These are phyloP conservation scores for Rhynchonycteris naso DNA, from an alignment of 2,797 vertebrate genomes.

Conservation along the genomic window DNA sequence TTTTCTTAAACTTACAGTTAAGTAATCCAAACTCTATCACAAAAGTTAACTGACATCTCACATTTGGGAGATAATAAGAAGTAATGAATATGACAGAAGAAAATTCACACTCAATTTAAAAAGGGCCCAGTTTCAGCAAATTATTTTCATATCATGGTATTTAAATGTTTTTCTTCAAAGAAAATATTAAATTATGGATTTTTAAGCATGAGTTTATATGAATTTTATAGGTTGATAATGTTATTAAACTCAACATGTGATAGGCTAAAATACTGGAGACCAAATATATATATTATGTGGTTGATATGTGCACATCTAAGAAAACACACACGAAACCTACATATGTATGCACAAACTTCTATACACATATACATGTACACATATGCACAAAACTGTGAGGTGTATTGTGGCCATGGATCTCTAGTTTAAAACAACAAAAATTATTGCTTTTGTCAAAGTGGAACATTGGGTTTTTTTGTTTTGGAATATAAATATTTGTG, in stretches of 20 bases:
- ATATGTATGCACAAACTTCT: not conserved
- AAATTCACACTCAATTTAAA: not conserved
- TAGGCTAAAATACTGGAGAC: not conserved
- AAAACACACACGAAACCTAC: not conserved
- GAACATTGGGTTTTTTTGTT: not conserved
- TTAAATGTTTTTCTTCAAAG: not conserved
- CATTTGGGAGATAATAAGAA: not conserved
- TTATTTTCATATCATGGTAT: not conserved
- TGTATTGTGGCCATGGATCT: not conserved
- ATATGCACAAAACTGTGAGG: not conserved
- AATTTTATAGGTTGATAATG: not conserved
- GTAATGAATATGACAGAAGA: not conserved
- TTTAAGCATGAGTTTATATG: not conserved
- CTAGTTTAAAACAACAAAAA: not conserved
- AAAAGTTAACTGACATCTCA: not conserved
- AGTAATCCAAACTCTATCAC: not conserved
- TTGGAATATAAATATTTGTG: conserved; percentile 17
- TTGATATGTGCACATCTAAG: not conserved
- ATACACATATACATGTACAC: not conserved
- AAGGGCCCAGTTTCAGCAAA: not conserved
- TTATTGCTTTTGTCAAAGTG: not conserved
- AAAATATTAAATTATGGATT: not conserved
- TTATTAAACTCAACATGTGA: not conserved
- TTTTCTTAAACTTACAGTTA: not conserved
- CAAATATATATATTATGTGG: not conserved